Evolutionary conservation across 2,797 vertebrate species (phyloP), one percentile per base, ranked within the genome.

Genomic region (Sebastes hopkinsi): DNA sequence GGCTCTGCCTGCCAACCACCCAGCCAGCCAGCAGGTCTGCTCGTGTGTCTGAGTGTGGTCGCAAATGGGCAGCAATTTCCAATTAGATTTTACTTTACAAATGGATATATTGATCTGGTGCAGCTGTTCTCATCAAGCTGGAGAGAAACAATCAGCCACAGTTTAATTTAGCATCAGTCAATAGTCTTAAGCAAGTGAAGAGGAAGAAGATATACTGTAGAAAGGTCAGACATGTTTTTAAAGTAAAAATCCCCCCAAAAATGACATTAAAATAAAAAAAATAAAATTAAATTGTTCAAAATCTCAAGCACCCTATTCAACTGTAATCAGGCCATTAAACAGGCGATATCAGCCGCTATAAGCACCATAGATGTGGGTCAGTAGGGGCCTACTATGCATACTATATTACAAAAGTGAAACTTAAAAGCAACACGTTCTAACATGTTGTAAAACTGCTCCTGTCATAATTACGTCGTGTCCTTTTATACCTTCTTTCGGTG

Each of bases 31-130:
- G 79, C 0, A 60, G 67, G 30, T 81, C 65, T 69, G 68, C 72
- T 14, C 22, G 42, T 72, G 60, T 58, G 81, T 69, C 75, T 84
- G 67, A 50, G 81, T 73, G 78, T 72, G 16, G 66, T 18, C 23
- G 12, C 86, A 90, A 90, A 94, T 75, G 60, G 75, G 83, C 65
- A 89, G 85, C 88, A 88, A 89, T 92, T 92, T 90, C 85, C 92
- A 93, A 91, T 91, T 92, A 88, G 89, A 90, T 92, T 92, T 87
- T 58, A 89, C 89, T 90, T 93, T 89, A 79, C 88, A 83, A 88
- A 92, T 87, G 79, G 88, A 92, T 81, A 46, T 87, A 94, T 94
- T 91, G 93, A 95, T 92, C 82, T 32, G 69, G 42, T 83, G 86
- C 79, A 81, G 92, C 89, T 90, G 81, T 66, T 88, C 85, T 93